These are phyloP conservation scores for Yponomeuta plumbellus DNA, from an alignment of 2,888 invertebrate species.

Conservation along the genomic window DNA sequence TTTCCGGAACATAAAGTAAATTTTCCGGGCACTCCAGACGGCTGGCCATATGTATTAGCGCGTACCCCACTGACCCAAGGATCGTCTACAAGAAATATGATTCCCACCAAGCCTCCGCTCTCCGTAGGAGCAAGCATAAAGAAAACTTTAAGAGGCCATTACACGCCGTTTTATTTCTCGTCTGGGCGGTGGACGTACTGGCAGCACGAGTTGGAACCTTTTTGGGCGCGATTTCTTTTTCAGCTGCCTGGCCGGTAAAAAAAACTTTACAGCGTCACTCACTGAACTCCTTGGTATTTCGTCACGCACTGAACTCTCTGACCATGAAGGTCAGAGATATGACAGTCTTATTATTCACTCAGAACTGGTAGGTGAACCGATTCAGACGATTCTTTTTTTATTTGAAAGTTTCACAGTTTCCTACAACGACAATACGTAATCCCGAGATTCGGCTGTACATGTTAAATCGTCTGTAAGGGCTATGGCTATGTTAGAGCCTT, in stretches of 20 bases:
- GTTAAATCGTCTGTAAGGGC: no score
- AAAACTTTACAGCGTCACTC: neutral
- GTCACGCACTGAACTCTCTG: no score
- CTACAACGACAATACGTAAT: no score
- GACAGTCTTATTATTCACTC: no score
- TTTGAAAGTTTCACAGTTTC: no score
- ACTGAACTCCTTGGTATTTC: no score
- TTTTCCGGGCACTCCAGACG: neutral
- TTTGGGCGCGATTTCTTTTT: neutral
- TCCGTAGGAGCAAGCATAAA: conserved; percentile 32
- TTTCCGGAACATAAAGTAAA: neutral
- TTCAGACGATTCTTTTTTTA: no score
- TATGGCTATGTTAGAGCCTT: no score
- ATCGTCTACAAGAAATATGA: conserved; percentile 38
- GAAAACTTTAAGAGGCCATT: conserved; percentile 46
- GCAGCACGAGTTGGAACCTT: neutral
- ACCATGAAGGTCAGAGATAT: no score
- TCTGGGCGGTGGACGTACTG: conserved; percentile 4
- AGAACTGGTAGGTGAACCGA: no score
- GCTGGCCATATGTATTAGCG: neutral
- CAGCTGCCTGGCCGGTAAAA: neutral
- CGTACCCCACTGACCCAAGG: conserved; percentile 13
- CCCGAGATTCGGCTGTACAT: no score
- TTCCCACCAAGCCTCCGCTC: conserved; percentile 32
- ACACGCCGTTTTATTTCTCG: conserved; percentile 36